phyloP scores from a whole-genome alignment of 2,113 vertebrate genomes.

The Madoqua kirkii region DNA sequence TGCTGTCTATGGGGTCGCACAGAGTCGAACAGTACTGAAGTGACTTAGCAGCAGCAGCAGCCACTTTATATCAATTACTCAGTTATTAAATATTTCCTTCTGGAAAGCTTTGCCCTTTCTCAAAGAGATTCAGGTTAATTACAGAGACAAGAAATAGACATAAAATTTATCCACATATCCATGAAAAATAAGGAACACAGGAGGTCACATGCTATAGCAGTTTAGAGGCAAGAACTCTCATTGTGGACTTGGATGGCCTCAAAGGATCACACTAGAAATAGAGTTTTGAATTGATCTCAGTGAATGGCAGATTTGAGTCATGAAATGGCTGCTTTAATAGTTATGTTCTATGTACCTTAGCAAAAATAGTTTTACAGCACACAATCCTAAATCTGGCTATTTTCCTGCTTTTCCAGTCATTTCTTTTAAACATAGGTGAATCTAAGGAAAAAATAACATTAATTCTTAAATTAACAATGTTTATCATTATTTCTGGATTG shows the following conservation, averaged over 20 bases:
- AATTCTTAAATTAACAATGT: neutral
- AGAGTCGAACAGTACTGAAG: too few relatives aligned
- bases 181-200: neutral
- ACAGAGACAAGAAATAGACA: neutral
- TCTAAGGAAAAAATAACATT: neutral
- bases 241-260: neutral
- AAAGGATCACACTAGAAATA: neutral
- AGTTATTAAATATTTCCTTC: slow-evolving; percentile 32
- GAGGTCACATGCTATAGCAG: neutral
- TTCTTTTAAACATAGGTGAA: neutral
- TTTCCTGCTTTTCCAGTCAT: neutral
- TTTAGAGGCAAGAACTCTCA: neutral
- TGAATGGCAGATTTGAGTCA: neutral
- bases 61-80: slow-evolving; percentile 36
- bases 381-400: neutral
- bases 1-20: too few relatives aligned
- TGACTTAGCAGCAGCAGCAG: too few relatives aligned
- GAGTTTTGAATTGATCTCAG: neutral
- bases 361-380: neutral
- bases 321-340: neutral
- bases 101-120: slow-evolving; percentile 15
- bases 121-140: slow-evolving; percentile 5
- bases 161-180: neutral
- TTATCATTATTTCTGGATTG: neutral
- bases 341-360: neutral